These are phyloP conservation scores for Hucho hucho DNA, from an alignment of 2,113 vertebrate genomes.

Conservation along the genomic window DNA sequence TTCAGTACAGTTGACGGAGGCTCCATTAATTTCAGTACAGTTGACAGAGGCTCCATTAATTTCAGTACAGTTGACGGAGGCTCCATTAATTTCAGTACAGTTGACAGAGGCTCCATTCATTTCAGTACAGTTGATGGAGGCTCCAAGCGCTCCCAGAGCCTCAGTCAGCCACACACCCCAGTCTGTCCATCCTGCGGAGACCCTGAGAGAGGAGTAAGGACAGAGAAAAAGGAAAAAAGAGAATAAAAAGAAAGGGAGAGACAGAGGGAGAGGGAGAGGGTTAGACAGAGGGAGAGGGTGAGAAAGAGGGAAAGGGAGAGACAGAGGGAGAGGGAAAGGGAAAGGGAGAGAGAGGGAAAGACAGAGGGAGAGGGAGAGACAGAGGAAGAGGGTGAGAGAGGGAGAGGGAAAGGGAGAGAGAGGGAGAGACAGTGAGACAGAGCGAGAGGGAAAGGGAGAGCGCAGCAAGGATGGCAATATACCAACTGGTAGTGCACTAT, in stretches of 20 bases:
- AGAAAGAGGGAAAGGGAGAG: not conserved
- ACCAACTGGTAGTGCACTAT: not conserved
- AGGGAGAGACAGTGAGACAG: not conserved
- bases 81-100: not conserved
- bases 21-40: too few relatives aligned
- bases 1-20: too few relatives aligned
- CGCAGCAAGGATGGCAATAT: not conserved
- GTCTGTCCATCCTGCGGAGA: too few relatives aligned
- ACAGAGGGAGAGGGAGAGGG: not conserved
- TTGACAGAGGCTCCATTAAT: too few relatives aligned
- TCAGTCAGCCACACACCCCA: conserved; percentile 10
- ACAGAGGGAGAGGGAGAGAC: not conserved
- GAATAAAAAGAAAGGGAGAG: too few relatives aligned
- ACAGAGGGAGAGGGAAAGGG: not conserved
- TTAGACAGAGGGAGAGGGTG: too few relatives aligned
- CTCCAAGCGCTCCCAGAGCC: conserved; percentile 16
- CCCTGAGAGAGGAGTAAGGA: conserved; percentile 13
- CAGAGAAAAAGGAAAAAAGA: too few relatives aligned
- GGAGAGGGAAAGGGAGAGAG: too few relatives aligned
- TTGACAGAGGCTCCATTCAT: too few relatives aligned
- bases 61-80: conserved; percentile 24
- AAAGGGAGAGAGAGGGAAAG: not conserved
- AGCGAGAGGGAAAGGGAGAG: not conserved
- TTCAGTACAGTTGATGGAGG: conserved; percentile 25
- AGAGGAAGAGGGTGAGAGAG: not conserved